A percentile compares a stretch with the other conserved stretches of the same genome.
These are phyloP conservation scores for Drosophila gaucha DNA, from an alignment of 2,888 invertebrate genomes.

Conservation along the genomic window DNA sequence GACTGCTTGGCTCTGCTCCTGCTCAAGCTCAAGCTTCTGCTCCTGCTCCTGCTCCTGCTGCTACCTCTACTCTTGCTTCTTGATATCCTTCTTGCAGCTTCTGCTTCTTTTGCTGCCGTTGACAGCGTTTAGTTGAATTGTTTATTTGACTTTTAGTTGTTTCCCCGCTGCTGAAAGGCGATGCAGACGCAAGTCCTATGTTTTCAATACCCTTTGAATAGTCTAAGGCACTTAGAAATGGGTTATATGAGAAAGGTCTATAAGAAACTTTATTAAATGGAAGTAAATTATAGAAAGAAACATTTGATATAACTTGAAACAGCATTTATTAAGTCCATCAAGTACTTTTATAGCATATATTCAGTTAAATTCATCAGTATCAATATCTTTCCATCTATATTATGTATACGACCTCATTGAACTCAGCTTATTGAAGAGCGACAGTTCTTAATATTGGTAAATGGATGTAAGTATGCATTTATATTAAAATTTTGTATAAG, in stretches of 20 bases:
- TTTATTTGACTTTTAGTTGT: slow-evolving; percentile 81
- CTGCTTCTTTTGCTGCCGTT: slow-evolving; percentile 33
- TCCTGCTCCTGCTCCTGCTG: slow-evolving; percentile 11
- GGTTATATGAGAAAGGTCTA: background rate
- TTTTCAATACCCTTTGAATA: slow-evolving; percentile 30
- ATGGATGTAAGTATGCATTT: too few relatives aligned
- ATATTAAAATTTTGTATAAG: too few relatives aligned
- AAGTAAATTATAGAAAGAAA: too few relatives aligned
- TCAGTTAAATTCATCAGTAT: too few relatives aligned
- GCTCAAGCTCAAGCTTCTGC: background rate
- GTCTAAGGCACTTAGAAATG: background rate
- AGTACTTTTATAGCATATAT: too few relatives aligned
- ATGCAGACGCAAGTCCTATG: slow-evolving; percentile 33
- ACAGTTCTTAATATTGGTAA: too few relatives aligned
- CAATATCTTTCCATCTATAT: too few relatives aligned
- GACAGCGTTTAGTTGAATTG: slow-evolving; percentile 80
- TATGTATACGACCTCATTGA: too few relatives aligned
- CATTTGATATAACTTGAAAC: too few relatives aligned
- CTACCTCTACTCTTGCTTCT: slow-evolving; percentile 6
- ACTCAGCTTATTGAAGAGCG: too few relatives aligned
- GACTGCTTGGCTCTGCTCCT: background rate
- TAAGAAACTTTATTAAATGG: too few relatives aligned
- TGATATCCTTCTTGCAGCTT: background rate
- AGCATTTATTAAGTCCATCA: too few relatives aligned
- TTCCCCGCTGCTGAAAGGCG: slow-evolving; percentile 64